These are phyloP conservation scores for Palythoa grandiflora DNA, from an alignment of 92 coral and sea anemone genomes.

Conservation along the genomic window DNA sequence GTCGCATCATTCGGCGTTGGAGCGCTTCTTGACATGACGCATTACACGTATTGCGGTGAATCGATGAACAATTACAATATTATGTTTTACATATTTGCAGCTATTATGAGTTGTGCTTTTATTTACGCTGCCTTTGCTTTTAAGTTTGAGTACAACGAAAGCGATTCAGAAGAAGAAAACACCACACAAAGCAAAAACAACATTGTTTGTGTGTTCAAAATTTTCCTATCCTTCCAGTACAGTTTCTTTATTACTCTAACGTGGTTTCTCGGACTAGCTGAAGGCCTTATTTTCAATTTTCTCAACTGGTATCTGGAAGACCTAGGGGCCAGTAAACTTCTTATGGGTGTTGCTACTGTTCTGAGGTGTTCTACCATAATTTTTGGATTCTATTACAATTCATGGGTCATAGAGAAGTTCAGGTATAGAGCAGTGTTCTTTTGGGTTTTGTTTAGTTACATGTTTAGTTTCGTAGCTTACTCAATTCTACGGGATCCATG, in stretches of 20 bases:
- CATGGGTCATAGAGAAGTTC: slow-evolving; percentile 68
- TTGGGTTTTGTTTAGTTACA: slow-evolving; percentile 67
- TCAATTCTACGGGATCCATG: slow-evolving; percentile 84
- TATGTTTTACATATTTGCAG: slow-evolving; percentile 87
- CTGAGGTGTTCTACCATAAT: slow-evolving; percentile 77
- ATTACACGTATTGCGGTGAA: slow-evolving; percentile 84
- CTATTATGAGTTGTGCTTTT: slow-evolving; percentile 80
- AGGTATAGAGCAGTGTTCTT: slow-evolving; percentile 76
- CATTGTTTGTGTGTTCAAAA: slow-evolving; percentile 37
- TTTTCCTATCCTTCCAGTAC: slow-evolving; percentile 79
- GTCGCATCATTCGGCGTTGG: slow-evolving; percentile 94
- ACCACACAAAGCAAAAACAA: slow-evolving; percentile 47
- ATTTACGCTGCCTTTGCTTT: slow-evolving; percentile 77
- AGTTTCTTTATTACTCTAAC: slow-evolving; percentile 79
- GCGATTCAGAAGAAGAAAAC: slow-evolving; percentile 9
- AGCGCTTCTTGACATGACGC: slow-evolving; percentile 86
- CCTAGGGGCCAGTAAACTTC: slow-evolving; percentile 87
- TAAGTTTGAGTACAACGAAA: slow-evolving; percentile 78
- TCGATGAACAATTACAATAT: slow-evolving; percentile 87
- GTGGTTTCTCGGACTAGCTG: slow-evolving; percentile 91
- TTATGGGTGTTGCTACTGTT: slow-evolving; percentile 87
- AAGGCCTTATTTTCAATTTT: slow-evolving; percentile 88
- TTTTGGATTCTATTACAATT: slow-evolving; percentile 81
- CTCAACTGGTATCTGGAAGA: slow-evolving; percentile 97
- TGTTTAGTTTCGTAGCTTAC: slow-evolving; percentile 80